phyloP scores from a whole-genome alignment of 2,888 invertebrate genomes.

The Lithophane semibrunnea region DNA sequence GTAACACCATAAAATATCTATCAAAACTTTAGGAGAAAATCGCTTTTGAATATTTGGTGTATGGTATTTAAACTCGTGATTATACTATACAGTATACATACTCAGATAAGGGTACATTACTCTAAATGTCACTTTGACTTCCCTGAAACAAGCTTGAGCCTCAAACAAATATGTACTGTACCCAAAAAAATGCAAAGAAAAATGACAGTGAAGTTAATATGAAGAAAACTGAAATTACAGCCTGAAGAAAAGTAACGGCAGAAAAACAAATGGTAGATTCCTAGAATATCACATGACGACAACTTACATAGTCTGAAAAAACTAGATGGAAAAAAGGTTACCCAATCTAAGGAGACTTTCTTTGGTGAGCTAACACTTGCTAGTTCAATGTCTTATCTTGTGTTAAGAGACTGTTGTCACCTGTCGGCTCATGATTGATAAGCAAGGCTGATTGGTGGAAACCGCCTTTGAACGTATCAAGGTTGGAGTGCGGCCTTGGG shows the following conservation, averaged over 20 bases:
- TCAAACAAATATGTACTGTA: conserved; percentile 8
- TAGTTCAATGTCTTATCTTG: conserved; percentile 76
- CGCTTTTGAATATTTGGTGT: neutral
- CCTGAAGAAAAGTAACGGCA: neutral
- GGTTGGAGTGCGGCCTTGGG: conserved; percentile 75
- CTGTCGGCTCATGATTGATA: conserved; percentile 85
- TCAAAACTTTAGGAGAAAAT: neutral
- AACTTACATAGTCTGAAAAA: conserved; percentile 7
- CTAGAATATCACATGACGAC: conserved; percentile 6
- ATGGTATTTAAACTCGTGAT: neutral
- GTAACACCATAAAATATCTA: neutral
- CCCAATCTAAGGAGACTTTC: conserved; percentile 32
- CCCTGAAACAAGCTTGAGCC: neutral
- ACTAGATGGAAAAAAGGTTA: conserved; percentile 8
- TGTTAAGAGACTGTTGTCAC: conserved; percentile 75
- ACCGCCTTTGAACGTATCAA: conserved; percentile 74
- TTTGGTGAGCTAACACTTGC: conserved; percentile 46
- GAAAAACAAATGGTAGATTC: conserved; percentile 10
- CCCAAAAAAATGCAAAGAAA: neutral
- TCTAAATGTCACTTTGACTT: neutral
- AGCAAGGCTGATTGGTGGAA: conserved; percentile 80
- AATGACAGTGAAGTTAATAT: neutral
- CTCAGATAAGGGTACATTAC: neutral
- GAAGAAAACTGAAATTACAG: neutral
- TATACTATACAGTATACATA: neutral